A percentile compares a stretch with the other conserved stretches of the same genome.
These are phyloP conservation scores for Gymnopithys bicolor DNA, from an alignment of 2,797 vertebrate species.

Conservation along the genomic window DNA sequence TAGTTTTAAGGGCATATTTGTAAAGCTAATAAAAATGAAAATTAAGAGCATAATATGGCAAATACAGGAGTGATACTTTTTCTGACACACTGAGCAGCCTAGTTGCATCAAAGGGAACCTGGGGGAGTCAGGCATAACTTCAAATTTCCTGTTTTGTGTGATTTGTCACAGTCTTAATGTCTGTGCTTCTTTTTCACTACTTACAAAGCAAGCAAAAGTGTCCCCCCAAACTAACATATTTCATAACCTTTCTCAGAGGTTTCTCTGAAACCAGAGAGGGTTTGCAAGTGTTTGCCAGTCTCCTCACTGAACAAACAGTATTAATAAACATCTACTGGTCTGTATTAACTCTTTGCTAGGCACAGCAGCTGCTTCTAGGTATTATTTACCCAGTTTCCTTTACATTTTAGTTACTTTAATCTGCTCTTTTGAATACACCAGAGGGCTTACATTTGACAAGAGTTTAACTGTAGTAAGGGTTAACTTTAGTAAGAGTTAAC, in stretches of 20 bases:
- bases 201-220: slow-evolving; percentile 33
- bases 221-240: background rate
- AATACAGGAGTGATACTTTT: background rate
- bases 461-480: background rate
- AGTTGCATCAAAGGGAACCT: background rate
- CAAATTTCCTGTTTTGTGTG: slow-evolving; percentile 67
- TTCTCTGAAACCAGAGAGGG: background rate
- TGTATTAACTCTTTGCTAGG: background rate
- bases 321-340: background rate
- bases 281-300: background rate
- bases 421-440: background rate
- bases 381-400: background rate
- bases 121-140: slow-evolving; percentile 40
- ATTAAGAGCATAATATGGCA: slow-evolving; percentile 28
- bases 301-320: background rate
- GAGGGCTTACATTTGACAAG: background rate
- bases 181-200: slow-evolving; percentile 48
- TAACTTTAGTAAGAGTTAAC: background rate
- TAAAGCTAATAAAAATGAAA: slow-evolving; percentile 17
- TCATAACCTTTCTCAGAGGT: background rate
- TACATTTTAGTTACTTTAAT: background rate
- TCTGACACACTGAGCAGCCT: background rate
- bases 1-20: background rate
- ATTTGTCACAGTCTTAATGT: slow-evolving; percentile 41
- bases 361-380: background rate